Evolutionary conservation across 1,140 invertebrate genomes (phyloP).

Genomic region (Gyrodactylus salaris): DNA sequence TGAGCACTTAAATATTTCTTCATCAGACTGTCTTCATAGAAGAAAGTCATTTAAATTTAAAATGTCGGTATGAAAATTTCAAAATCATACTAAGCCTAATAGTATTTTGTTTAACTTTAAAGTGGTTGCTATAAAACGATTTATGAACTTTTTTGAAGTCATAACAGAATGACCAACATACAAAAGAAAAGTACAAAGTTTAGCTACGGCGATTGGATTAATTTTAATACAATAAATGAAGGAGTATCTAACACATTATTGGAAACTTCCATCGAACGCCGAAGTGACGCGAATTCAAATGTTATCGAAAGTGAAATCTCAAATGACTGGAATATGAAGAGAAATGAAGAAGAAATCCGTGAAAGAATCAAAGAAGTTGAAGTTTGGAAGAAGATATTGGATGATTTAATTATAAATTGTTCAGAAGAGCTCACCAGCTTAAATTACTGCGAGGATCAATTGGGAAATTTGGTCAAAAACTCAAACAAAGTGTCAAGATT

Average conservation of each 20-base stretch:
- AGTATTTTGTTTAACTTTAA: too few species aligned
- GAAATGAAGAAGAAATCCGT: background rate
- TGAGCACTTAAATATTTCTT: background rate
- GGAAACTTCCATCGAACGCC: background rate
- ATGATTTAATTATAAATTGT: background rate
- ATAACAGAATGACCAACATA: too few species aligned
- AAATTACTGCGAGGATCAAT: background rate
- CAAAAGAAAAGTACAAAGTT: too few species aligned
- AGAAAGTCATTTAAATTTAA: too few species aligned
- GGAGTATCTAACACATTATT: too few species aligned
- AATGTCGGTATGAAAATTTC: too few species aligned
- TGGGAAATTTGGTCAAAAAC: background rate
- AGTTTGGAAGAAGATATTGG: background rate
- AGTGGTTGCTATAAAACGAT: too few species aligned
- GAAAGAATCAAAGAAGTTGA: background rate
- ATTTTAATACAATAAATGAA: too few species aligned
- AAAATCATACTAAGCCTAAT: too few species aligned
- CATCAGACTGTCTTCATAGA: background rate
- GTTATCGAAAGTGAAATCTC: background rate
- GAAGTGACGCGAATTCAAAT: background rate
- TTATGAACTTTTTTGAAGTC: too few species aligned
- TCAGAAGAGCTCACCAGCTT: background rate
- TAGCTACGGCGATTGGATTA: too few species aligned
- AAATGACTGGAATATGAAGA: background rate
- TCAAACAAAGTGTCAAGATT: background rate